Conservation (phyloP, 2,888 invertebrate species). For the Agrotis clavis region DNA sequence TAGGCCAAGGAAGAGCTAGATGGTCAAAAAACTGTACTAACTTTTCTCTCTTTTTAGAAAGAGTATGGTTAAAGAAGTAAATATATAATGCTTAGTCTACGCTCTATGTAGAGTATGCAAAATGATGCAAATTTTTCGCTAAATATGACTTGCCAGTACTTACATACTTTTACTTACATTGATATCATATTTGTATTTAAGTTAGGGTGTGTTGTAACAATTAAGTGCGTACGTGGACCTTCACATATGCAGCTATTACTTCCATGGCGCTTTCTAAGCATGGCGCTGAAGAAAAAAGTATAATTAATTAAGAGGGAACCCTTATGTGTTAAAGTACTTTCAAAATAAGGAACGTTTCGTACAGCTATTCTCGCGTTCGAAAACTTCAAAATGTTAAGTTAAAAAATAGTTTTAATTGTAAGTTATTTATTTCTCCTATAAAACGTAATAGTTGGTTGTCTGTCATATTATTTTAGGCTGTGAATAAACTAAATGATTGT, state of each 20-base stretch:
- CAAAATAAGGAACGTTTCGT: not conserved
- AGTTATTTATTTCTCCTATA: conserved; percentile 43
- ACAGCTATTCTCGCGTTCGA: not conserved
- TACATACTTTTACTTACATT: no score
- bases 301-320: no score
- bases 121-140: conserved; percentile 9
- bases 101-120: conserved; percentile 36
- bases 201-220: not conserved
- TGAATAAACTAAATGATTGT: conserved; percentile 63
- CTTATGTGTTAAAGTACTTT: no score
- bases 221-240: not conserved
- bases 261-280: no score
- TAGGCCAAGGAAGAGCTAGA: no score
- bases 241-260: not conserved
- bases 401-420: not conserved
- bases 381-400: not conserved
- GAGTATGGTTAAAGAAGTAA: no score
- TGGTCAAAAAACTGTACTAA: no score
- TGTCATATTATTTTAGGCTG: conserved; percentile 63
- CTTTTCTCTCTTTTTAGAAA: no score
- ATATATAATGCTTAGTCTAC: no score
- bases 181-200: no score
- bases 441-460: conserved; percentile 7
- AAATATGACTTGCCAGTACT: conserved; percentile 13
- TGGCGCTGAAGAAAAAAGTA: no score